A percentile compares a stretch with the other conserved stretches of the same genome.
phyloP scores from a whole-genome alignment of 2,113 vertebrate species.

The Mobula birostris region DNA sequence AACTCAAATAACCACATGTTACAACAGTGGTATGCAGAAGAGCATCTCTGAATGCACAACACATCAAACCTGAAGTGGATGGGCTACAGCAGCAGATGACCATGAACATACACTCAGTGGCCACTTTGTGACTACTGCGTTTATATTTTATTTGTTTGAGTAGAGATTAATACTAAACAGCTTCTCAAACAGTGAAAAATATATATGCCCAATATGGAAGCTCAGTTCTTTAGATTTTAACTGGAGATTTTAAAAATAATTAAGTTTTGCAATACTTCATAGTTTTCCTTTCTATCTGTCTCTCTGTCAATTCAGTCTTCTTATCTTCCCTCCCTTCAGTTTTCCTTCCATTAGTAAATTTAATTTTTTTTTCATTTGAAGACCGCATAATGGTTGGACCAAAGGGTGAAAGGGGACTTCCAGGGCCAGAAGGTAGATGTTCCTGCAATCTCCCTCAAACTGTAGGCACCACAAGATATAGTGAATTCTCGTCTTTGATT shows the following conservation, averaged over 20 bases:
- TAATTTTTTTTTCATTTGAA: slow-evolving; percentile 44
- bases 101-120: too few relatives aligned
- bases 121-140: too few relatives aligned
- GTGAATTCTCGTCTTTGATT: slow-evolving; percentile 60
- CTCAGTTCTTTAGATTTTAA: background rate
- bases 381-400: slow-evolving; percentile 74
- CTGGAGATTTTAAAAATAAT: background rate
- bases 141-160: background rate
- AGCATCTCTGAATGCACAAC: too few relatives aligned
- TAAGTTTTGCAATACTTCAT: background rate
- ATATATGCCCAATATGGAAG: background rate
- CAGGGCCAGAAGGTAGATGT: slow-evolving; percentile 82
- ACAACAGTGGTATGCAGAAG: too few relatives aligned
- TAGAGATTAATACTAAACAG: background rate
- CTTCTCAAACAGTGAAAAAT: background rate
- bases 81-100: too few relatives aligned
- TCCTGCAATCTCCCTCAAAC: slow-evolving; percentile 63
- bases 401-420: slow-evolving; percentile 83
- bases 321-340: background rate
- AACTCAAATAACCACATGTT: too few relatives aligned
- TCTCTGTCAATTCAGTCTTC: background rate
- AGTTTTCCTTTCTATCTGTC: background rate
- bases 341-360: background rate
- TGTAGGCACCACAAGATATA: slow-evolving; percentile 60
- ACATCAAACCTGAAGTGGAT: too few relatives aligned